phyloP scores from a whole-genome alignment of 2,113 vertebrate genomes.

The Hippocampus guttulatus region DNA sequence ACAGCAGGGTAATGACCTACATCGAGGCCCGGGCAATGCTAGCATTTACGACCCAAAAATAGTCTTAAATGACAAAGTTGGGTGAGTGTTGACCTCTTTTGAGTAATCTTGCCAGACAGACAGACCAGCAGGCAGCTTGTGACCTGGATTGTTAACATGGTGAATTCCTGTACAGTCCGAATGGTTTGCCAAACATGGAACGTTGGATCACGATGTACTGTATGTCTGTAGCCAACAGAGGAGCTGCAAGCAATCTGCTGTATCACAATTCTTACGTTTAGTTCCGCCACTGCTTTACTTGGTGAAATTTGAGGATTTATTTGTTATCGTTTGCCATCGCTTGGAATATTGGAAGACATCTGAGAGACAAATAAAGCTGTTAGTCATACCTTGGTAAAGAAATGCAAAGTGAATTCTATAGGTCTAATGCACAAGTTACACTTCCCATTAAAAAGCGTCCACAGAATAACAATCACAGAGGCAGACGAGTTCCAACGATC shows the following conservation, averaged over 20 bases:
- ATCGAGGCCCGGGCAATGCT: neutral
- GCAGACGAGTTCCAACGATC: too few species aligned
- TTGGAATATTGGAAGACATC: neutral
- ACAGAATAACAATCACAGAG: too few species aligned
- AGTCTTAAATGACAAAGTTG: neutral
- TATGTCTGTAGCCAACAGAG: neutral
- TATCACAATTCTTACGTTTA: neutral
- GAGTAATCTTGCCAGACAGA: neutral
- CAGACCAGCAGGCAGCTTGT: conserved; percentile 1
- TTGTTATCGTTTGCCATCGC: neutral
- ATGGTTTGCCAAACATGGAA: neutral
- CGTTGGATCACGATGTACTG: neutral
- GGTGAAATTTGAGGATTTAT: neutral
- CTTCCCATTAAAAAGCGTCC: too few species aligned
- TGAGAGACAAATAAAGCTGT: neutral
- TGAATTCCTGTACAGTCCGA: neutral
- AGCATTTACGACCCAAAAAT: neutral
- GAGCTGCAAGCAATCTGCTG: neutral
- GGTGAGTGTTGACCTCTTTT: neutral
- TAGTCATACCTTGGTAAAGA: neutral
- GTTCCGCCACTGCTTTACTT: neutral
- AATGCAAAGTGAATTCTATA: neutral
- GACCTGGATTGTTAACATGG: neutral
- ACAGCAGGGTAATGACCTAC: neutral
- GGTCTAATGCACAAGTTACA: too few species aligned